Evolutionary conservation across 1,140 invertebrate genomes (phyloP), one percentile per base, ranked within the genome.

Genomic region (Acromyrmex heyeri): DNA sequence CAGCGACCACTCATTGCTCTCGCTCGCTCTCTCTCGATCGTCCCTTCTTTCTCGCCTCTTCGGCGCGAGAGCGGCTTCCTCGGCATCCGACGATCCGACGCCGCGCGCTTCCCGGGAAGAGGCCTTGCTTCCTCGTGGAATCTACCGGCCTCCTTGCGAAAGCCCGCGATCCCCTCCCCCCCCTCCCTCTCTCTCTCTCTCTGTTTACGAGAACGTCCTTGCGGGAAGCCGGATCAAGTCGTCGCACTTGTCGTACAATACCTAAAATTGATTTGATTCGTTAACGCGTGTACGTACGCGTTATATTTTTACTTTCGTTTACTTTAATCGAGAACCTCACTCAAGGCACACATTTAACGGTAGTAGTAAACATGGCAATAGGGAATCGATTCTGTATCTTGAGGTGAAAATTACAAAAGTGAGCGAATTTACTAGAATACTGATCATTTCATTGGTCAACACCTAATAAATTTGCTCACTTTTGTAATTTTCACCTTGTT

Each of bases 1-100:
- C 95, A 95, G 94, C 94, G 95, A 95, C 95, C 95, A 95, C 38
- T 44, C 93, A 89, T 92, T 93, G 90, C 90, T 70, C 73, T 82
- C 34, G 12, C 65, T 87, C 81, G 50, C 88, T 87, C 76, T 79
- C 75, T 82, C 76, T 8, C 10, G 62, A 55, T 78, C 21, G 16
- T 38, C 16, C 61, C 70, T 57, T 50, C 67, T 81, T 65, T 18
- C 44, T 76, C 86, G 76, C 73, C 44, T 75, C 83, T 62, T 55
- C 64, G 18, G 0, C 55, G 44, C 76, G 77, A 69, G 77, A 53
- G 50, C 77, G 18, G 79, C 53, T 81, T 70, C 78, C 64, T 69
- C 48, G 62, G 62, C 62, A 38, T 16, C 30, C 65, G 53, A 30
- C 50, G 69, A 38, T 16, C 30, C 65, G 53, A 30, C 50, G 69